phyloP scores from a whole-genome alignment of 2,888 invertebrate species.

The Drosophila birchii region DNA sequence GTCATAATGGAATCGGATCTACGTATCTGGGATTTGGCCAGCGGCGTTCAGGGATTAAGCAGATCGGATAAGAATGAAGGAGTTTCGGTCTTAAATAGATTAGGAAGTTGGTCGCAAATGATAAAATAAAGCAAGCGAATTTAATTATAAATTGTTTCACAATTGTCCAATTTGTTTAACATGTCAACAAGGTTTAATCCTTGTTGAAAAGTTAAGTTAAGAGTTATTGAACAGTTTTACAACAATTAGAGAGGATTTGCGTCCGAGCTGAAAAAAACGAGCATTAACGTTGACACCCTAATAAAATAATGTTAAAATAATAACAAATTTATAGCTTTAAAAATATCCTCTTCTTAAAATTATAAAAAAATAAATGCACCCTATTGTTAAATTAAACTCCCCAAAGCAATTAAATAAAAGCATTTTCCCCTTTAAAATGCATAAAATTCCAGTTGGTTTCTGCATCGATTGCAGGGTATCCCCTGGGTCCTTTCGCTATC shows the following conservation, averaged over 20 bases:
- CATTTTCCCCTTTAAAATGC: background rate
- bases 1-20: conserved; percentile 43
- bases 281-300: background rate
- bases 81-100: background rate
- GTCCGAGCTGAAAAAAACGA: background rate
- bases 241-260: background rate
- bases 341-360: background rate
- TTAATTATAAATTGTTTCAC: background rate
- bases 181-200: background rate
- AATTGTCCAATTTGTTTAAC: background rate
- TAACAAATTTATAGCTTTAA: too few species aligned
- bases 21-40: conserved; percentile 31
- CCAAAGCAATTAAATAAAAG: background rate
- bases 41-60: conserved; percentile 13
- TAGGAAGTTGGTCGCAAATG: background rate
- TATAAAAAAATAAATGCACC: too few species aligned
- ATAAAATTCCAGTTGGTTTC: background rate
- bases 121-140: background rate
- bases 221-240: background rate
- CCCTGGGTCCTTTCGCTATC: conserved; percentile 22
- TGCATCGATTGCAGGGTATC: conserved; percentile 27
- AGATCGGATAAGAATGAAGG: conserved; percentile 7
- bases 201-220: background rate
- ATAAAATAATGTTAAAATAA: too few species aligned
- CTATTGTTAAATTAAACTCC: background rate